Evolutionary conservation across 2,113 vertebrate species (phyloP).

Genomic region (Stictonetta naevosa): DNA sequence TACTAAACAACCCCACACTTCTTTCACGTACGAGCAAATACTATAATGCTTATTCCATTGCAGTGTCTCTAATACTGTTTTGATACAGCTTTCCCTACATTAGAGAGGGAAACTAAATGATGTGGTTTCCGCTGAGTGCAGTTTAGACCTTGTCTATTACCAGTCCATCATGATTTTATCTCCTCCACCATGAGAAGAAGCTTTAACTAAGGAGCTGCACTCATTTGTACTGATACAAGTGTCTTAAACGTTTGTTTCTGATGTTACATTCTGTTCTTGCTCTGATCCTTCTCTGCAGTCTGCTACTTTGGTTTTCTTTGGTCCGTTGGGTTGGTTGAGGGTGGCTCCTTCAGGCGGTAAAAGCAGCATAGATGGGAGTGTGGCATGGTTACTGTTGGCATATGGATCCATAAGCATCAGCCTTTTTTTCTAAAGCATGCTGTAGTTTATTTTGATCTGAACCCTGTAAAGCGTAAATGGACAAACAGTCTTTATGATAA

Average conservation of each 20-base stretch:
- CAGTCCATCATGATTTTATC: not conserved
- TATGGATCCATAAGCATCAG: too few relatives aligned
- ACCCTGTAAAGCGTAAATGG: not conserved
- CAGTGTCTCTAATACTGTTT: not conserved
- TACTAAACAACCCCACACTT: not conserved
- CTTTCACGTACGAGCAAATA: not conserved
- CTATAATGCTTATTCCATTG: not conserved
- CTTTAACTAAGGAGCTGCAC: not conserved
- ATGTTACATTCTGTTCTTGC: too few relatives aligned
- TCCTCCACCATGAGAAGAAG: not conserved
- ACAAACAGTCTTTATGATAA: not conserved
- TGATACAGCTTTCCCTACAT: not conserved
- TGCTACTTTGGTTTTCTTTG: not conserved
- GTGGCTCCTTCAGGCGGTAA: not conserved
- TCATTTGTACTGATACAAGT: too few relatives aligned
- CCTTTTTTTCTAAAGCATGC: not conserved
- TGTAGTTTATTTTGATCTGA: not conserved
- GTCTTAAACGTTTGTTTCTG: not conserved
- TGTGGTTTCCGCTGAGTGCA: not conserved
- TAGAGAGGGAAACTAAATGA: not conserved
- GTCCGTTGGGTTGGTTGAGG: not conserved
- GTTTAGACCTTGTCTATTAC: not conserved
- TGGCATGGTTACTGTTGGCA: not conserved
- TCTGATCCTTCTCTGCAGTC: too few relatives aligned
- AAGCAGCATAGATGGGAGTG: not conserved